phyloP scores from a whole-genome alignment of 2,113 vertebrate species.

The Lathamus discolor region DNA sequence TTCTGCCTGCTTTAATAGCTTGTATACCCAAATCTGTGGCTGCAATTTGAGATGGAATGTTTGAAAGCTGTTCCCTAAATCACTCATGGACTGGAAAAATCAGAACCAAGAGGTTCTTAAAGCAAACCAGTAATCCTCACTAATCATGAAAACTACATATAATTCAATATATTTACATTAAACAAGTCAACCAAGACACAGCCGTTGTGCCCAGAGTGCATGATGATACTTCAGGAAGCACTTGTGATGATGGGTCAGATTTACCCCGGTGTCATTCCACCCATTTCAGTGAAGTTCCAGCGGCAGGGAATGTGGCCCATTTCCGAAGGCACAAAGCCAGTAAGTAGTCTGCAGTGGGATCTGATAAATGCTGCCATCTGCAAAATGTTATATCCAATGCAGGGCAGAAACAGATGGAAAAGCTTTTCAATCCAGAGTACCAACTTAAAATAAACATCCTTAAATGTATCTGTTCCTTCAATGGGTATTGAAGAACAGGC shows the following conservation, averaged over 20 bases:
- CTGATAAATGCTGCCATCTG: constrained; percentile 63
- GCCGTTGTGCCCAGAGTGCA: not conserved
- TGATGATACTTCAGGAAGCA: not conserved
- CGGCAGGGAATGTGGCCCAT: not conserved
- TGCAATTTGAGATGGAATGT: not conserved
- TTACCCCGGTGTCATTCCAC: not conserved
- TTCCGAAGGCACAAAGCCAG: constrained; percentile 40
- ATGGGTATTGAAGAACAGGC: not conserved
- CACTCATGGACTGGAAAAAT: not conserved
- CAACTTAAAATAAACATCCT: constrained; percentile 64
- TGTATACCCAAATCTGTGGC: not conserved
- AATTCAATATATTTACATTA: constrained; percentile 6
- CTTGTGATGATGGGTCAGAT: not conserved
- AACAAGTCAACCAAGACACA: not conserved
- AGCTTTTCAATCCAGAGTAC: constrained; percentile 50
- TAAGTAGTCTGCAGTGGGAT: constrained; percentile 35
- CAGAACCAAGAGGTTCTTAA: not conserved
- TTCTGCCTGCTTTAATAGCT: not conserved
- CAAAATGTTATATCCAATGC: constrained; percentile 50
- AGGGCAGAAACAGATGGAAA: constrained; percentile 62
- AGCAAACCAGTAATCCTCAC: constrained; percentile 19
- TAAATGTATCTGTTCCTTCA: constrained; percentile 43
- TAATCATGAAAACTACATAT: not conserved
- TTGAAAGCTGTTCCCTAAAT: not conserved
- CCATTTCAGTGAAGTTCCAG: not conserved